Percentiles rank a stretch among this genome's conserved stretches.
phyloP scores from a whole-genome alignment of 2,797 vertebrate species.

The Avahi laniger region DNA sequence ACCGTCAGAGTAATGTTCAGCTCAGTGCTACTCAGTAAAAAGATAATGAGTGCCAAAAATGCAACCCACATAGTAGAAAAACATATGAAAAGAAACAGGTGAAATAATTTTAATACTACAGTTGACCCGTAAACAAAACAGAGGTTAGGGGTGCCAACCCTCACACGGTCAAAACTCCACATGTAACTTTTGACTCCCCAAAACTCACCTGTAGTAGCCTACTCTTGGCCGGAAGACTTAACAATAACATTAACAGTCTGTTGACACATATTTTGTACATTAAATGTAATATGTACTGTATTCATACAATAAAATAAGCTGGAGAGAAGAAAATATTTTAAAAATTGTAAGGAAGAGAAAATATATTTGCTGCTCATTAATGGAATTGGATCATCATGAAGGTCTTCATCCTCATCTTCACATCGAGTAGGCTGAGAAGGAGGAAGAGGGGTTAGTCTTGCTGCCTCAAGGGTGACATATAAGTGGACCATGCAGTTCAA shows the following conservation, averaged over 20 bases:
- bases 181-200: neutral
- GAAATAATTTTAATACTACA: neutral
- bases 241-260: neutral
- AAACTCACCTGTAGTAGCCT: neutral
- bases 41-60: neutral
- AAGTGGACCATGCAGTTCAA: neutral
- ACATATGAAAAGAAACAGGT: neutral
- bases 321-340: neutral
- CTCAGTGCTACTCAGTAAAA: neutral
- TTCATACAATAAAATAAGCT: neutral
- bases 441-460: neutral
- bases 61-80: neutral
- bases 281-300: neutral
- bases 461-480: neutral
- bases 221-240: neutral
- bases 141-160: neutral
- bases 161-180: neutral
- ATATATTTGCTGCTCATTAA: neutral
- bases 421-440: neutral
- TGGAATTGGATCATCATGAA: neutral
- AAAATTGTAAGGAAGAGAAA: neutral
- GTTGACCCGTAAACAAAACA: neutral
- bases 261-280: neutral
- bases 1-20: neutral
- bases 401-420: neutral